Percentiles rank a stretch among this genome's conserved stretches.
These are phyloP conservation scores for Boulengeromyrus knoepffleri DNA, from an alignment of 2,113 vertebrate species.

Conservation along the genomic window DNA sequence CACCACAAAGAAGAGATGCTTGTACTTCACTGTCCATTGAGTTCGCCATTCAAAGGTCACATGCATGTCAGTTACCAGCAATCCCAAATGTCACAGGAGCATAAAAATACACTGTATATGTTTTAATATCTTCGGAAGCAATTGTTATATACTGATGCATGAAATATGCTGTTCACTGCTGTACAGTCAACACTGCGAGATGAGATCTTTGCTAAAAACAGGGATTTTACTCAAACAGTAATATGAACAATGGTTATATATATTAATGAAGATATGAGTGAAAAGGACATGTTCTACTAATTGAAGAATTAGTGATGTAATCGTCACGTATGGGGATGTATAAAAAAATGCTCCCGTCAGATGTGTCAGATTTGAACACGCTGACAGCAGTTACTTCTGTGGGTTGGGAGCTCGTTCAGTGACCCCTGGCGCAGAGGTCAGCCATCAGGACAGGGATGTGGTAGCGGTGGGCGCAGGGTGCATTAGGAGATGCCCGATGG, in stretches of 20 bases:
- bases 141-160: not conserved
- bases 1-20: not conserved
- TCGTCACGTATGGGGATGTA: not conserved
- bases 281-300: not conserved
- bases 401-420: not conserved
- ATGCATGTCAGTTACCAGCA: not conserved
- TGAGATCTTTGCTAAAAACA: not conserved
- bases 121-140: not conserved
- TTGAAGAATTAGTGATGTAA: not conserved
- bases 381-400: not conserved
- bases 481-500: not conserved
- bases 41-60: not conserved
- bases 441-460: not conserved
- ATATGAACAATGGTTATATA: not conserved
- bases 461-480: not conserved
- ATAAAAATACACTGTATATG: not conserved
- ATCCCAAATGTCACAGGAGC: not conserved
- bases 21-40: not conserved
- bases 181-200: not conserved
- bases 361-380: not conserved
- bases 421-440: not conserved
- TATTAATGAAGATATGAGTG: not conserved
- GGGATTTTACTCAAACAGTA: not conserved
- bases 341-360: not conserved
- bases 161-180: not conserved